Conservation (phyloP, 2,888 invertebrate genomes). For the Galeopsomyia nigrocyanea region DNA sequence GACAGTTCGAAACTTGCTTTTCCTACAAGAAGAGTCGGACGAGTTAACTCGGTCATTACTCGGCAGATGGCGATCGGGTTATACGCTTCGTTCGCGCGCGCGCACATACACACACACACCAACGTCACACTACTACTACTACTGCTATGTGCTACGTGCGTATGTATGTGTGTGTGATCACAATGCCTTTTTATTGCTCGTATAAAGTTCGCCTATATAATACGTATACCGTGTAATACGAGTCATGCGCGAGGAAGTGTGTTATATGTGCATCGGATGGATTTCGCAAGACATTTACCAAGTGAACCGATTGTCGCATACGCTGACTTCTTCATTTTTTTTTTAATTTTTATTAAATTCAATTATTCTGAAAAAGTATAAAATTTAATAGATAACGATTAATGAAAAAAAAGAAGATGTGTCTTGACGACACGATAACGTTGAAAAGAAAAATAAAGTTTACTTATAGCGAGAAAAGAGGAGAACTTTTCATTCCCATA, state of each 20-base stretch:
- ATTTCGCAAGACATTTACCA: conserved; percentile 10
- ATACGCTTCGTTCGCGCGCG: conserved; percentile 11
- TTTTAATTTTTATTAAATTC: too few species aligned
- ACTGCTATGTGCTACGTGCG: too few species aligned
- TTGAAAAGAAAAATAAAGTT: neutral
- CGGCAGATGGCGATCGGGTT: conserved; percentile 41
- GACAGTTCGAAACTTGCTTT: conserved; percentile 1
- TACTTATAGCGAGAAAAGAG: neutral
- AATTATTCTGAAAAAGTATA: too few species aligned
- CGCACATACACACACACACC: neutral
- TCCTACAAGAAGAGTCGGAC: neutral
- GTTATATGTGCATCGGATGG: neutral
- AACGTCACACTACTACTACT: too few species aligned
- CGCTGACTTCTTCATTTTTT: too few species aligned
- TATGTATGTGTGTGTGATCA: neutral
- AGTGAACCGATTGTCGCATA: too few species aligned
- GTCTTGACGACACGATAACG: neutral
- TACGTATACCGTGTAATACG: too few species aligned
- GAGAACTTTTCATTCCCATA: conserved; percentile 17
- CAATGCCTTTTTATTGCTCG: conserved; percentile 36
- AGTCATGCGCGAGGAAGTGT: too few species aligned
- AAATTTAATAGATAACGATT: neutral
- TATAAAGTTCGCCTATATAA: conserved; percentile 22
- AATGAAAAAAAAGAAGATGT: conserved; percentile 3
- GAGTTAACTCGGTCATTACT: conserved; percentile 22